These are phyloP conservation scores for Sylvilagus floridanus DNA, from an alignment of 2,797 vertebrate genomes.

Conservation along the genomic window DNA sequence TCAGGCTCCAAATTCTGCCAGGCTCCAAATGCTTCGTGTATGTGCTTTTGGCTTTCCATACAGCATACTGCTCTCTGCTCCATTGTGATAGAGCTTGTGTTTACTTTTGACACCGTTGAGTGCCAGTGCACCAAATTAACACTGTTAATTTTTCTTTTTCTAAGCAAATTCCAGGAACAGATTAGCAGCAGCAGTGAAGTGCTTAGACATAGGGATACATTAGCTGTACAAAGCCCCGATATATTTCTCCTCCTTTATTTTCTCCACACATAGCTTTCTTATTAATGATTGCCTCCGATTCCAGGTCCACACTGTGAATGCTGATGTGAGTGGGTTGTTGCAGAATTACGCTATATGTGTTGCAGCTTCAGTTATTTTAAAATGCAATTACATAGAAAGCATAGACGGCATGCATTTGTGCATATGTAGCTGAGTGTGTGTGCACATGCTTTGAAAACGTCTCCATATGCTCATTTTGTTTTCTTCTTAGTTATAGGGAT, in stretches of 20 bases:
- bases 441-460: conserved; percentile 4
- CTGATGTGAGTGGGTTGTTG: background rate
- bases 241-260: background rate
- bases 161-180: conserved; percentile 4
- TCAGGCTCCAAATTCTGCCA: background rate
- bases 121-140: background rate
- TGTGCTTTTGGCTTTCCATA: background rate
- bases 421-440: background rate
- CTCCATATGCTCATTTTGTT: conserved; percentile 70
- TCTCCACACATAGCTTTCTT: background rate
- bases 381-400: background rate
- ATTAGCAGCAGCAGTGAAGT: background rate
- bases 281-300: background rate
- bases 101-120: background rate
- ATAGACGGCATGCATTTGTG: background rate
- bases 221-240: background rate
- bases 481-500: conserved; percentile 92
- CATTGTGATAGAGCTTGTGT: background rate
- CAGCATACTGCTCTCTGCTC: background rate
- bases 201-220: background rate
- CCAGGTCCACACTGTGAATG: background rate
- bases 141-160: background rate
- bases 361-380: conserved; percentile 40
- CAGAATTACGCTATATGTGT: background rate
- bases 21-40: background rate